These are phyloP conservation scores for Ophthalmolycus amberensis DNA, from an alignment of 2,113 vertebrate genomes.

Conservation along the genomic window DNA sequence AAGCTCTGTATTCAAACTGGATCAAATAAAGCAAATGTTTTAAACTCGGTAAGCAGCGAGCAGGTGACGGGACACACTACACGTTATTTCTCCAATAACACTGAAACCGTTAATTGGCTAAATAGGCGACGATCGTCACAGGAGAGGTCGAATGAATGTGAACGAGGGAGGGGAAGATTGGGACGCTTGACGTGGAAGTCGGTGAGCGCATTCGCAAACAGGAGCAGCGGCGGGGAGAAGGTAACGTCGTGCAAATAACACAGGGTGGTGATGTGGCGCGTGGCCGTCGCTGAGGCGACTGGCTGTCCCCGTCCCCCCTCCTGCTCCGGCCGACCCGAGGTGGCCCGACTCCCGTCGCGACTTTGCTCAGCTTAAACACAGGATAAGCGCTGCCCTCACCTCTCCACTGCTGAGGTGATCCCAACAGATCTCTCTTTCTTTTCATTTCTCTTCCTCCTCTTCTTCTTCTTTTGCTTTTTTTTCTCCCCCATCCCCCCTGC, in stretches of 20 bases:
- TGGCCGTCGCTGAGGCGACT: neutral
- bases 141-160: neutral
- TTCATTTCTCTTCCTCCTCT: neutral
- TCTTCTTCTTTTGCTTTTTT: slow-evolving; percentile 18
- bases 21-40: neutral
- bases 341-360: neutral
- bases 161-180: neutral
- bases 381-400: slow-evolving; percentile 50
- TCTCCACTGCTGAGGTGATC: slow-evolving; percentile 35
- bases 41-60: neutral
- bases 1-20: neutral
- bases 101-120: neutral
- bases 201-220: slow-evolving; percentile 11
- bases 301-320: neutral
- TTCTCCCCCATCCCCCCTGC: neutral
- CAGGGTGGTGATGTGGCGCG: neutral
- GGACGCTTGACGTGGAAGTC: neutral
- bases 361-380: slow-evolving; percentile 26
- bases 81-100: neutral
- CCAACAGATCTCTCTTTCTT: slow-evolving; percentile 25
- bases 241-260: neutral
- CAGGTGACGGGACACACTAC: neutral
- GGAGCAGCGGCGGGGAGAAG: neutral
- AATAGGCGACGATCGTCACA: neutral
- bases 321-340: slow-evolving; percentile 36